Evolutionary conservation across 2,113 vertebrate genomes (phyloP).

Genomic region (Clarias batrachus): DNA sequence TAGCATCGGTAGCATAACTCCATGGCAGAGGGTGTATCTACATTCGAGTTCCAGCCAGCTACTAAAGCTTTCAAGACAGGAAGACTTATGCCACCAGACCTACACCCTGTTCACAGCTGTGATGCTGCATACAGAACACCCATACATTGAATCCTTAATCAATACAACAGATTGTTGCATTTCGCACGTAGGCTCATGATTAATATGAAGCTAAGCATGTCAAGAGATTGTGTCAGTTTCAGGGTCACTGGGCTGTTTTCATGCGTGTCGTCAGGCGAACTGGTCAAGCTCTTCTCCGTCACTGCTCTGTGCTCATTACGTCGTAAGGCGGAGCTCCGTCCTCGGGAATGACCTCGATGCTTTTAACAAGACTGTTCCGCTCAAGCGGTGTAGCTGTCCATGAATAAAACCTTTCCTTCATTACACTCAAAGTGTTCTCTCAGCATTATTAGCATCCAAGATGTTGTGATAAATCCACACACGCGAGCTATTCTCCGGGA

Average conservation of each 20-base stretch:
- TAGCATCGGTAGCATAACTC: not conserved
- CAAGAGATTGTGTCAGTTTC: not conserved
- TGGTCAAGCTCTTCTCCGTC: not conserved
- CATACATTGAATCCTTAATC: conserved; percentile 35
- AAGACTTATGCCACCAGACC: conserved; percentile 61
- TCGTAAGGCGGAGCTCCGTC: conserved; percentile 24
- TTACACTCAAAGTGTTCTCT: conserved; percentile 22
- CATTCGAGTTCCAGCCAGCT: not conserved
- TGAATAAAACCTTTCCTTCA: conserved; percentile 21
- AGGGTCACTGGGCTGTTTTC: conserved; percentile 15
- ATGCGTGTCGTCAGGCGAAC: not conserved
- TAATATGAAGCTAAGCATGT: not conserved
- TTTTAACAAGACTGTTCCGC: conserved; percentile 44
- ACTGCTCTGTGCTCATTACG: conserved; percentile 51
- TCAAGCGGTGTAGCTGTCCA: conserved; percentile 10
- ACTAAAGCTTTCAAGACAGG: conserved; percentile 20
- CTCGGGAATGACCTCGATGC: not conserved
- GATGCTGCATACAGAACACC: conserved; percentile 46
- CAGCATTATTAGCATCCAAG: not conserved
- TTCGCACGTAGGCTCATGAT: not conserved
- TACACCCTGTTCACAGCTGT: conserved; percentile 60
- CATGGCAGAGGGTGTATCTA: not conserved
- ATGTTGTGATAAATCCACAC: not conserved
- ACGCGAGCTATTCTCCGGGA: not conserved
- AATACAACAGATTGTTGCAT: not conserved